Base-by-base conservation (phyloP, 2,797 vertebrate genomes). In the Valencia hispanica region DNA sequence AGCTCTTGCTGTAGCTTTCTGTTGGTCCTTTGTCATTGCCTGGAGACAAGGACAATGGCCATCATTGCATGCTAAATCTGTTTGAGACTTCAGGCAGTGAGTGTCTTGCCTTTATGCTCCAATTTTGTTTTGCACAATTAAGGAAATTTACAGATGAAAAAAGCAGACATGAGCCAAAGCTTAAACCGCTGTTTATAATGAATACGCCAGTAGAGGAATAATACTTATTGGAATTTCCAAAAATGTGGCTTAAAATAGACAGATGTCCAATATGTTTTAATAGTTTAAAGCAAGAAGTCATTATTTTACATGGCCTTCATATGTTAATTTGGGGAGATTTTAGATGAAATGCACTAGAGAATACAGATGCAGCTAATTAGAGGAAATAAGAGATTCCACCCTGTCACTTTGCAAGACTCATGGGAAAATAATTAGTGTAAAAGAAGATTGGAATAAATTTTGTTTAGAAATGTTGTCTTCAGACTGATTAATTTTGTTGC, bases 21-120 rank as follows among this genome's bases (percentile, higher is more conserved):
- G 45, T 77, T 80, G 71, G 70, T 77, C 69, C 34, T 61, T 50
- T 78, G 73, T 85, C 81, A 70, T 71, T 6, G 27, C 73, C 53
- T 50, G 45, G 39, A 85, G 57, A 86, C 30, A 34, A 85, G 73
- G 86, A 80, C 73, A 36, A 4, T 48, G 48, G 59, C 79, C 82
- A 65, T 77, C 48, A 39, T 66, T 83, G 68, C 61, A 69, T 66
- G 75, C 71, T 75, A 75, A 75, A 85, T 85, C 51, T 79, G 74
- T 77, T 70, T 78, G 47, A 73, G 76, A 20, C 73, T 74, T 48
- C 32, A 20, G 55, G 83, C 77, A 81, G 69, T 73, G 68, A 78
- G 73, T 51, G 53, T 72, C 79, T 79, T 25, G n/a, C 71, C 55
- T 70, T 86, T 83, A 88, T 68, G 76, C 82, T 84, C 75, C 85